phyloP scores from a whole-genome alignment of 53 echinoderm and acorn worm species.

The Temnopleurus reevesii region DNA sequence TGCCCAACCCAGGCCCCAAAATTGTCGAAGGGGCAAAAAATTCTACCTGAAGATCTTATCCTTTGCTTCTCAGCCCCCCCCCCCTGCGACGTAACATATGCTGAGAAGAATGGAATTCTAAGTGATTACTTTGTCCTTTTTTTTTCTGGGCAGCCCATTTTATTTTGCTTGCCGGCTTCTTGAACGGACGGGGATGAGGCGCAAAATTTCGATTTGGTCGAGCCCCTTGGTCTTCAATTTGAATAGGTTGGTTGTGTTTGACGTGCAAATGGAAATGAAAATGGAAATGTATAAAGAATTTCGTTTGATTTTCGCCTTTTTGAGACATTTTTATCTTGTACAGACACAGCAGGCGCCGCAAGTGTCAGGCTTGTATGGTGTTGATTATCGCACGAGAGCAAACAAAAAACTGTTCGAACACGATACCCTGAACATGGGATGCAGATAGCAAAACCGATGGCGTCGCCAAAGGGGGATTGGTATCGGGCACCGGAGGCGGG shows the following conservation, averaged over 20 bases:
- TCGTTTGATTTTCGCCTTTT: background rate
- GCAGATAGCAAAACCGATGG: too few species aligned
- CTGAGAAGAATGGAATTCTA: background rate
- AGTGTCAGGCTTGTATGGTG: background rate
- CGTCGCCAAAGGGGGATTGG: too few species aligned
- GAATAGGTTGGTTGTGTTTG: background rate
- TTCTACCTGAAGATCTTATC: too few species aligned
- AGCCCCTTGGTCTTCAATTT: background rate
- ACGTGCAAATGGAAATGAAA: background rate
- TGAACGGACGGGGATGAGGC: too few species aligned
- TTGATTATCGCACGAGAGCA: background rate
- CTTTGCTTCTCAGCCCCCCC: too few species aligned
- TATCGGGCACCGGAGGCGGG: too few species aligned
- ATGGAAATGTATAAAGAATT: background rate
- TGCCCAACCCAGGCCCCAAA: too few species aligned
- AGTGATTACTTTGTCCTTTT: background rate
- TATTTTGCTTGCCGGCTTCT: background rate
- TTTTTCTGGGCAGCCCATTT: background rate
- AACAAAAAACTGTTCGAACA: background rate
- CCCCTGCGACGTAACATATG: too few species aligned
- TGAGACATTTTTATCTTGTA: background rate
- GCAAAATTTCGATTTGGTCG: background rate
- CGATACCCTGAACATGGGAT: too few species aligned
- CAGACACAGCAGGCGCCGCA: background rate
- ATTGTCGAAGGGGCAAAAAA: too few species aligned